Evolutionary conservation across 2,797 vertebrate species (phyloP), one percentile per base, ranked within the genome.

Genomic region (Peromyscus nudipes): DNA sequence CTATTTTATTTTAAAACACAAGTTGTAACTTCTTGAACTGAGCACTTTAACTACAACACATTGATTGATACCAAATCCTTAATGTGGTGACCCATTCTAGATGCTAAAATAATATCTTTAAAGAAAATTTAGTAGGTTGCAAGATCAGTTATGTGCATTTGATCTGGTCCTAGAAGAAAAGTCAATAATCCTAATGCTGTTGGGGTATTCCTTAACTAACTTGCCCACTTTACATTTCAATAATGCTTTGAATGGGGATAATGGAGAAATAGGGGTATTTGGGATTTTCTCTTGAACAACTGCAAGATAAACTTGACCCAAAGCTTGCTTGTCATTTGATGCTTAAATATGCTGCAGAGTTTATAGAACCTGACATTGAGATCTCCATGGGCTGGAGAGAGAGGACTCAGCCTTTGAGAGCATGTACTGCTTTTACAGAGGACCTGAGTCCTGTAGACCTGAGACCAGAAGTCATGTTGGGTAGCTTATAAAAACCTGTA

Each of bases 21-120:
- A 94, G 79, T 95, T 82, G 71, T 37, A 81, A 95, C 14, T 73
- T 94, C 8, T 85, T 17, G 65, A 92, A 76, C 11, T 49, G 6
- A 79, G 40, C 49, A 82, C 88, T 69, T 96, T 93, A 93, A 52
- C 71, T 92, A 95, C 92, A 95, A 64, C 43, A 49, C 27, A 57
- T 23, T 34, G 13, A 65, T 96, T 40, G 80, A 27, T 95, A 92
- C 64, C 23, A 90, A 46, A 84, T 77, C 2, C 10, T 94, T 82
- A 88, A 88, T 11, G 85, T 8, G 49, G 21, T 64, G 29, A 94
- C 37, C 69, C 16, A 88, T 84, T 16, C 13, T 93, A 69, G 29
- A 49, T 90, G 62, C 16, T 79, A 67, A 25, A 94, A 43, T 7
- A 65, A 57, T 2, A 2, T 0, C 27, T 87, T 11, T 91, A 96